Evolutionary conservation across 2,113 vertebrate genomes (phyloP).

Genomic region (Andinoacara biseriatus): DNA sequence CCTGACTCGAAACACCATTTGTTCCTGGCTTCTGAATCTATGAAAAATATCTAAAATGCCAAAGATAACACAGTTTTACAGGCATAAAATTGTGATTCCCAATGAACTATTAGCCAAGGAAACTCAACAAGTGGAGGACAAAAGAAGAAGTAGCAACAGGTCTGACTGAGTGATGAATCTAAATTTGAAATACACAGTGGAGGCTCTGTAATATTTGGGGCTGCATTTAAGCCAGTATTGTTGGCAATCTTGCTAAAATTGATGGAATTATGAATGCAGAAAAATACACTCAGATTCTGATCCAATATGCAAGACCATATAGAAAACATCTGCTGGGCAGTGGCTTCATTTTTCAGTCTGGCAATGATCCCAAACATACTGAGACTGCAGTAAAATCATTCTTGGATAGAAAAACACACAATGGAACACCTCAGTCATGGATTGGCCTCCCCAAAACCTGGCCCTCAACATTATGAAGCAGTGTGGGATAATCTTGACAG

Average conservation of each 20-base stretch:
- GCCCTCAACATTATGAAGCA: background rate
- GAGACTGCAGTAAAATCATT: background rate
- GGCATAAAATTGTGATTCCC: too few species aligned
- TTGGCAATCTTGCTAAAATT: too few species aligned
- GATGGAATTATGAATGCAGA: background rate
- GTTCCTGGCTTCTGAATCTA: too few species aligned
- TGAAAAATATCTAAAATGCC: too few species aligned
- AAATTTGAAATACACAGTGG: too few species aligned
- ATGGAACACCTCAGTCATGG: background rate
- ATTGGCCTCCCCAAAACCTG: background rate
- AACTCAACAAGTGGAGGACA: too few species aligned
- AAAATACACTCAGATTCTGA: background rate
- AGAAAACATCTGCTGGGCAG: background rate
- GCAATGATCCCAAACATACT: background rate
- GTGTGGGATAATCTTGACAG: background rate
- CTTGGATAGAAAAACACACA: background rate
- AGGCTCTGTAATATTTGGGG: background rate
- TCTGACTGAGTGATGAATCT: too few species aligned
- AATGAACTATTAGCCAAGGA: too few species aligned
- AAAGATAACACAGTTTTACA: too few species aligned
- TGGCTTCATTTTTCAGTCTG: background rate
- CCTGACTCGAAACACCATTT: too few species aligned
- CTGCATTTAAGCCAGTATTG: too few species aligned
- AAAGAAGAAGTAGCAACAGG: too few species aligned
- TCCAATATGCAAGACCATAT: background rate